Base-by-base conservation (phyloP, 2,888 invertebrate species). In the Apamea crenata region DNA sequence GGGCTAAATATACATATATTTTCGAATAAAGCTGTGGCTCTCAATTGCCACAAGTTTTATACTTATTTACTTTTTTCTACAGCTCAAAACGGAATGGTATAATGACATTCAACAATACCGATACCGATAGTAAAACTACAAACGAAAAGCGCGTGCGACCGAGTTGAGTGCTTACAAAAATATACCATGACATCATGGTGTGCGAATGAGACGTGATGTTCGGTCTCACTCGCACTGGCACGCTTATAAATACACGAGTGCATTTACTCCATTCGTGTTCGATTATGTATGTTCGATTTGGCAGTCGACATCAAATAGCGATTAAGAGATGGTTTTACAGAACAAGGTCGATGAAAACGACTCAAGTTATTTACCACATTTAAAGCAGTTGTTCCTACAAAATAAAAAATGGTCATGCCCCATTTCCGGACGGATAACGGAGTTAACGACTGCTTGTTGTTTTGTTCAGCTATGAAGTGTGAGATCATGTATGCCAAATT, bases 181-280 rank as follows among this genome's bases (percentile, higher is more conserved):
- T 97, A 97, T 92, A 95, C 95, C 96, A 96, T 97, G 96, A 97
- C 96, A 96, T 97, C 96, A 96, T 96, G 95, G 95, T 95, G 96
- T 93, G 94, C 92, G 95, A 96, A 88, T 79, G 95, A 94, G 95
- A 95, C 88, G 74, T 75, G 66, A 82, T 85, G 84, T 78, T 68
- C 80, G 25, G 63, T 89, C 90, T 91, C 90, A 89, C 86, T 94
- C 93, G 88, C 92, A 88, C 91, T 91, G 87, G 87, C 91, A 91
- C 91, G 92, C 93, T 93, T 94, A 93, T 94, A 95, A 94, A 91
- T 91, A 96, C 92, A 91, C 90, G 90, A 95, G 92, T 95, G 94
- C 94, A 95, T 95, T 96, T 95, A 95, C 95, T 95, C 90, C 93
- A 94, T 94, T 94, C 92, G 91, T 91, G 90, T 93, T 93, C 91